Evolutionary conservation across 1,140 invertebrate species (phyloP), one percentile per base, ranked within the genome.

Genomic region (Penaeus indicus): DNA sequence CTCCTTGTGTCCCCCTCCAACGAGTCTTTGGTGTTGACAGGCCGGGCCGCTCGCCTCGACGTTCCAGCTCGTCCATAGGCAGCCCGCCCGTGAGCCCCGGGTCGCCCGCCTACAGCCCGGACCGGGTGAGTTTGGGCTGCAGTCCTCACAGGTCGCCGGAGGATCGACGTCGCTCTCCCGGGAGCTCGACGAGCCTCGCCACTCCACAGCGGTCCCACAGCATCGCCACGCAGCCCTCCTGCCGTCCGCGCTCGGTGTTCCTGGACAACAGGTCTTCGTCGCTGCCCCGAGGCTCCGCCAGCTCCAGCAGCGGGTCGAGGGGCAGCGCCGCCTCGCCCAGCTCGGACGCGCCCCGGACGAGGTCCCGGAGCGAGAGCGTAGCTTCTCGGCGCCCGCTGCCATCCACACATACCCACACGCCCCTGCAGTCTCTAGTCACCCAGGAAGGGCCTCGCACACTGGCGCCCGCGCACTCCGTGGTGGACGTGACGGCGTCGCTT

Each of bases 401-500:
- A 27, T 47, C 85, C 27, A 54, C 54, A 54, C 85, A 86, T 27
- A 86, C 21, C 54, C 82, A 84, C 64, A 62, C 64, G 22, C 47
- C 75, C 13, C 60, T 60, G 42, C 75, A 78, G 62, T 21, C 80
- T 42, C 86, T 61, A 77, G 77, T 79, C 64, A 80, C 72, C n/a
- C 82, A 87, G 81, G 61, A 84, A 47, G 81, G 47, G n/a, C 54
- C 82, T 21, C 82, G 86, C 21, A 22, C 54, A 16, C 61, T 90
- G 19, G 72, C 88, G n/a, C 82, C 90, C 25, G 84, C 90, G 38
- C 83, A 83, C 16, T 90, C 90, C 22, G 90, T 90, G 22, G 67
- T 86, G n/a, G 84, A 89, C 83, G 78, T 90, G 54, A 82, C 84
- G 27, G 62, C 78, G 18, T 42, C 62, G 8, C 67, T 64, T 64